Base-by-base conservation (phyloP, 1,140 invertebrate species). In the Zaprionus ornatus region DNA sequence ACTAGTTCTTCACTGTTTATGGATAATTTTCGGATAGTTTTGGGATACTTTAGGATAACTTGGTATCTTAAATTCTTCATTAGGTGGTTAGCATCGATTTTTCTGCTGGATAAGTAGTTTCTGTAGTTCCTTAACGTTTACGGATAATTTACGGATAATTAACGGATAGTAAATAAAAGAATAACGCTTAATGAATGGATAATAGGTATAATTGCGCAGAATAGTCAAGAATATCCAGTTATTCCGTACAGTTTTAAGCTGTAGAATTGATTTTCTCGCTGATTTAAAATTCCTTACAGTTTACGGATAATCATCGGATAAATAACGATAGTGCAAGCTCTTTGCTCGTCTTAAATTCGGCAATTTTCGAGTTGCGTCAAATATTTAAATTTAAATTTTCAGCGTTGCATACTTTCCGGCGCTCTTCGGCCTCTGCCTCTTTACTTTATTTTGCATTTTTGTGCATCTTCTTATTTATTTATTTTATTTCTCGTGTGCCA, bases 401-500 rank as follows among this genome's bases (percentile, higher is more conserved):
- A 21, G 57, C 62, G 69, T 61, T 82, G 85, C 85, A 81, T 82
- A 85, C 72, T 85, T 88, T 90, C 67, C 68, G 75, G 68, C 52
- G 29, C 55, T 56, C 59, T 70, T 56, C 78, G 79, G 68, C 67
- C 64, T 70, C 40, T 9, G 40, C 40, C 40, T 70, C 64, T 79
- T 64, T 77, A 45, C 10, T 40, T 37, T n/a, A 17, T 12, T 69
- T 50, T 21, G 29, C 50, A 17, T 60, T 63, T 67, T 50, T 23
- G 5, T 23, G n/a, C 25, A 25, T 37, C 19, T 66, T 55, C 27
- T 27, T 68, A 64, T 73, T 32, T 56, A 25, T 55, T 35, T 57
- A 56, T 71, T 45, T 82, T 70, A 80, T 80, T 87, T 63, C 69
- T 79, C 77, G 48, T 84, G 59, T 76, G 80, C 83, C 77, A 84